Evolutionary conservation across 2,888 invertebrate species (phyloP).

Genomic region (Taenaris catops): DNA sequence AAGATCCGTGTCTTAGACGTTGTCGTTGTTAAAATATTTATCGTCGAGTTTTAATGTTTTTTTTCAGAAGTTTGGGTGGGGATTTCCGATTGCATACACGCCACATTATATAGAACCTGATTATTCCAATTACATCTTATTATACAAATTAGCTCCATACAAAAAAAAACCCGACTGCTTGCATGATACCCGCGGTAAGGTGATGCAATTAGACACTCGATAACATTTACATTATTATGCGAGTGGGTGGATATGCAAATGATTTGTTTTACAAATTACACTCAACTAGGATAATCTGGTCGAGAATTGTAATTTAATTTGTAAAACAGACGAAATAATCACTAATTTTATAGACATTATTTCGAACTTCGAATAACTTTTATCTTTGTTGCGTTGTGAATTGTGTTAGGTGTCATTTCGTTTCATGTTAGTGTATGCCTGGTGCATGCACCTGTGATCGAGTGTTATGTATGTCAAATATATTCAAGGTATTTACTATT

Average conservation of each 20-base stretch:
- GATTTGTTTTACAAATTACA: constrained; percentile 24
- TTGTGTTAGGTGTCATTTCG: no score
- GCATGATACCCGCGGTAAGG: constrained; percentile 11
- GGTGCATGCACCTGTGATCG: no score
- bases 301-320: constrained; percentile 21
- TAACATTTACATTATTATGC: constrained; percentile 22
- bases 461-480: no score
- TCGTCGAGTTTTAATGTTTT: no score
- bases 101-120: constrained; percentile 17
- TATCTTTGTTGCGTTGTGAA: no score
- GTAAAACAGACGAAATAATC: constrained; percentile 15
- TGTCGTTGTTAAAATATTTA: no score
- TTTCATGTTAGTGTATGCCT: no score
- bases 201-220: constrained; percentile 21
- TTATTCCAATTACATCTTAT: constrained; percentile 27
- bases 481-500: no score
- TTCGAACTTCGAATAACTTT: background rate
- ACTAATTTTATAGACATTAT: background rate
- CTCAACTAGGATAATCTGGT: constrained; percentile 20
- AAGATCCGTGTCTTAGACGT: no score
- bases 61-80: no score
- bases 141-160: constrained; percentile 26
- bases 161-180: constrained; percentile 17
- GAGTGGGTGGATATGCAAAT: constrained; percentile 23
- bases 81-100: constrained; percentile 24